These are phyloP conservation scores for Xenopus laevis DNA, from an alignment of 2,113 vertebrate genomes.

Conservation along the genomic window DNA sequence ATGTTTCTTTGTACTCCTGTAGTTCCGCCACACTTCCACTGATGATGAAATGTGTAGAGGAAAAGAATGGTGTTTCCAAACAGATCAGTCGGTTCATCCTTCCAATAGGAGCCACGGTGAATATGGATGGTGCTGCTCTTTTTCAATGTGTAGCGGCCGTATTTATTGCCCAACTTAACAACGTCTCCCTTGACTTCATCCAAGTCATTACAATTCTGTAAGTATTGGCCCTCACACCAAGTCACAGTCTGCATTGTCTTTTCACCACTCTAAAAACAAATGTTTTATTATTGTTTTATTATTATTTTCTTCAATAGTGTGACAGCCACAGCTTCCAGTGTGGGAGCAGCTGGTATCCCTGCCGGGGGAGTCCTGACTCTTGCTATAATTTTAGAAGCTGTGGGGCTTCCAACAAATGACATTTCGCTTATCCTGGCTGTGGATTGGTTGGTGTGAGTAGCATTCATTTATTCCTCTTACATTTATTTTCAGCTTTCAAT, in stretches of 20 bases:
- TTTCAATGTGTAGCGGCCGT: conserved; percentile 88
- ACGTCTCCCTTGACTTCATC: conserved; percentile 70
- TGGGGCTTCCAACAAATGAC: conserved; percentile 75
- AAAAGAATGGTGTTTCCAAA: conserved; percentile 78
- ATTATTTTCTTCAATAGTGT: conserved; percentile 59
- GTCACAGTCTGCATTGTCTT: no score
- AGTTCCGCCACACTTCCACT: conserved; percentile 84
- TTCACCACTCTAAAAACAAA: no score
- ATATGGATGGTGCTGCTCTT: conserved; percentile 88
- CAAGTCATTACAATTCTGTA: conserved; percentile 86
- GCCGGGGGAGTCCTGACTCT: conserved; percentile 82
- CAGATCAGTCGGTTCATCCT: conserved; percentile 89
- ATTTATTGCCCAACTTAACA: conserved; percentile 85
- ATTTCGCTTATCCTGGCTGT: conserved; percentile 86
- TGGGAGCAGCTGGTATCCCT: conserved; percentile 85
- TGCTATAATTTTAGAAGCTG: conserved; percentile 82
- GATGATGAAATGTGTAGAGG: conserved; percentile 90
- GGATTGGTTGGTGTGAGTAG: conserved; percentile 88
- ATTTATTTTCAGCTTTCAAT: neutral
- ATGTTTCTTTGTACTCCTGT: neutral
- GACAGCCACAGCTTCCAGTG: conserved; percentile 85
- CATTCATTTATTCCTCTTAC: neutral
- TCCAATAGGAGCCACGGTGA: conserved; percentile 86
- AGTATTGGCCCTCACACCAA: conserved; percentile 49
- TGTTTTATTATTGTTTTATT: no score